phyloP scores from a whole-genome alignment of 2,113 vertebrate genomes.

The Odontophorus gujanensis region DNA sequence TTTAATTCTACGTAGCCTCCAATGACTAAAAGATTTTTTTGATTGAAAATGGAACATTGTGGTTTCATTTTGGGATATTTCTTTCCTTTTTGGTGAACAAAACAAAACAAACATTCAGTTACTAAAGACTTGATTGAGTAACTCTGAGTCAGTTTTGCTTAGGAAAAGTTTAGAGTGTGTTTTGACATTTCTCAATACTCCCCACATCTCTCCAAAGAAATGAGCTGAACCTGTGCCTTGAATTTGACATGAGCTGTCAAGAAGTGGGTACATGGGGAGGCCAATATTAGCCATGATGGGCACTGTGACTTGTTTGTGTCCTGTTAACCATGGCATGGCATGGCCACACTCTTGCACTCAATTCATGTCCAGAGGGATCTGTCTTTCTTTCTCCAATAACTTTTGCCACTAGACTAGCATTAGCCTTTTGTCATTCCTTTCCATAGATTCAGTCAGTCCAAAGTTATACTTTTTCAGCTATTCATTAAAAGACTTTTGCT shows the following conservation, averaged over 20 bases:
- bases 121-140: neutral
- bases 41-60: neutral
- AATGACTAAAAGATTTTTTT: neutral
- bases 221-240: neutral
- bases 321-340: neutral
- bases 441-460: neutral
- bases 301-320: neutral
- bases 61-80: neutral
- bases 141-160: neutral
- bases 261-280: neutral
- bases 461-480: neutral
- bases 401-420: neutral
- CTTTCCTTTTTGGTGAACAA: neutral
- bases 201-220: neutral
- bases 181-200: conserved; percentile 20
- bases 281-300: neutral
- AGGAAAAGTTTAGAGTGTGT: neutral
- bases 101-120: neutral
- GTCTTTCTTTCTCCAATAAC: neutral
- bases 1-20: neutral
- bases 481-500: neutral
- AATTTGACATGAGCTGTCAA: neutral
- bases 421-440: neutral
- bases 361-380: neutral
- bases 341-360: neutral